phyloP scores from a whole-genome alignment of 2,797 vertebrate genomes.

The Masticophis lateralis region DNA sequence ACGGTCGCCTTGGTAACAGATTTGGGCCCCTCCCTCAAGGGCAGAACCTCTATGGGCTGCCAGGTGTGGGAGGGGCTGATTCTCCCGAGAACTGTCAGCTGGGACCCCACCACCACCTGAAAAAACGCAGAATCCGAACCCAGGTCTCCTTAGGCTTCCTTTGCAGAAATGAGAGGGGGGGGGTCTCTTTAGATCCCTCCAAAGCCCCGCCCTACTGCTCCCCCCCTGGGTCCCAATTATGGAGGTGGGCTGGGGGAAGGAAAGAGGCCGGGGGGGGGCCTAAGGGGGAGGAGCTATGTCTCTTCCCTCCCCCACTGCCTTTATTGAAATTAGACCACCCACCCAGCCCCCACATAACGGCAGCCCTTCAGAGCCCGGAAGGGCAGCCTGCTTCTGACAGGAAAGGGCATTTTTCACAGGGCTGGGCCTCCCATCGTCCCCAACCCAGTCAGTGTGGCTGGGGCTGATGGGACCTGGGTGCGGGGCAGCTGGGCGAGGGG shows the following conservation, averaged over 20 bases:
- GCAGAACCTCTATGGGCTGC: neutral
- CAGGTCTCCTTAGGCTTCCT: neutral
- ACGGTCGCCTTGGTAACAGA: neutral
- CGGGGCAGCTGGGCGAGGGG: accelerated
- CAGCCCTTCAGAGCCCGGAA: too few species aligned
- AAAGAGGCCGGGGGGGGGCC: neutral
- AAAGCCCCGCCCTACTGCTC: neutral
- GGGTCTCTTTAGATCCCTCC: neutral
- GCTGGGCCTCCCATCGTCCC: too few species aligned
- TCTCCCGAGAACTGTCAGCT: neutral
- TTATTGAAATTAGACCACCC: too few species aligned
- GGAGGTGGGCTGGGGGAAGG: neutral
- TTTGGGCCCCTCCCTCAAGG: too few species aligned
- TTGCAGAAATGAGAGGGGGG: neutral
- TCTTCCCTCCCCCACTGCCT: too few species aligned
- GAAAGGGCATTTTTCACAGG: too few species aligned
- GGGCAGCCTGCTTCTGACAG: too few species aligned
- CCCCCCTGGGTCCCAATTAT: neutral
- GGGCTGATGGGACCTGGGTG: too few species aligned
- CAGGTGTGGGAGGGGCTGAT: neutral
- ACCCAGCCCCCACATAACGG: too few species aligned
- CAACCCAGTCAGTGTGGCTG: too few species aligned
- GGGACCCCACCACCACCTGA: neutral
- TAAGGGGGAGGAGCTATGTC: neutral
- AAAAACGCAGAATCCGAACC: neutral